Conservation (phyloP, 2,888 invertebrate species). For the Odontocolon sp. region DNA sequence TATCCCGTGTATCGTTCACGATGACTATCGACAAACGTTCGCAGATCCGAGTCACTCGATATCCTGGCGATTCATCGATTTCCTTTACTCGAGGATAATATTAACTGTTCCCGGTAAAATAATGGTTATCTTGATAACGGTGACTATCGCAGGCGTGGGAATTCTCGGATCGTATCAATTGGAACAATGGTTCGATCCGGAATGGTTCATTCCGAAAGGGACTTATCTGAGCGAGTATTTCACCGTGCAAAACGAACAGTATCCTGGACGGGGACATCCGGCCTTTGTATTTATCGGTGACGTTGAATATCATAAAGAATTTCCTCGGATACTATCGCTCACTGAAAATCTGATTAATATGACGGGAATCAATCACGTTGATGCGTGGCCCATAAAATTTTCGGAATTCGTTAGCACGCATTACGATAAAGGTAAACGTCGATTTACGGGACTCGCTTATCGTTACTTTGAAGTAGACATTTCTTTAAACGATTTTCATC, state of each 20-base stretch:
- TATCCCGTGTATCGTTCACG: conserved; percentile 86
- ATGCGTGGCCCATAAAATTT: conserved; percentile 87
- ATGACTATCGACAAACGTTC: conserved; percentile 82
- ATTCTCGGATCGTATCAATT: conserved; percentile 85
- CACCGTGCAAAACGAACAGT: conserved; percentile 83
- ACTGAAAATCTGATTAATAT: conserved; percentile 82
- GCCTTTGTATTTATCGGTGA: conserved; percentile 87
- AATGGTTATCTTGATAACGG: conserved; percentile 84
- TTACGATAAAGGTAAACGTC: conserved; percentile 83
- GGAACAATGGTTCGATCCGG: conserved; percentile 90
- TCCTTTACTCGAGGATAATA: conserved; percentile 85
- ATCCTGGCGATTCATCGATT: conserved; percentile 84
- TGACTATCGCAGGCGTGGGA: conserved; percentile 84
- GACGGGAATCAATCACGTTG: conserved; percentile 82
- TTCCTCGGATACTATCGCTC: conserved; percentile 83
- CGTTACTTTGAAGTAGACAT: too few relatives aligned
- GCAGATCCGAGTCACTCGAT: conserved; percentile 82
- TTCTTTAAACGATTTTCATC: too few relatives aligned
- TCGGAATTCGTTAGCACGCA: conserved; percentile 84
- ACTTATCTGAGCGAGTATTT: conserved; percentile 86
- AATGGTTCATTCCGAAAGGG: conserved; percentile 89
- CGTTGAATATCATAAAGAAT: conserved; percentile 84
- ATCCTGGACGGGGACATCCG: conserved; percentile 85
- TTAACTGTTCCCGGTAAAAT: conserved; percentile 86
- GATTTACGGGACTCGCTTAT: too few relatives aligned